Evolutionary conservation across 1,140 invertebrate species (phyloP).

Genomic region (Aleiodes sp.): DNA sequence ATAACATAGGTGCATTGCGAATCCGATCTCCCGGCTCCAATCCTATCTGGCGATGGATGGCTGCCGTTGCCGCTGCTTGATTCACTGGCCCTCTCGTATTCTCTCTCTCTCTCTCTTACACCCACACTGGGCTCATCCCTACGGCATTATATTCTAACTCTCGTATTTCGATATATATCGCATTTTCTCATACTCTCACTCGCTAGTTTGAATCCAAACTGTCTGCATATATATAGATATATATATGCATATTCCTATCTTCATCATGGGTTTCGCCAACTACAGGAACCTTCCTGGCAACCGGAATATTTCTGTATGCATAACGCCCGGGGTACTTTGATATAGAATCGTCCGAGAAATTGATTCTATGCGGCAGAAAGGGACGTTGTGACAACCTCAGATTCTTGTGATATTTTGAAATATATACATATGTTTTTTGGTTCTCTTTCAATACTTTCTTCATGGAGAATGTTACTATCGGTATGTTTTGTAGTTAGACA

Average conservation of each 20-base stretch:
- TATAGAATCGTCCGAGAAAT: conserved; percentile 27
- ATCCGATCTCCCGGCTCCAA: conserved; percentile 52
- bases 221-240: neutral
- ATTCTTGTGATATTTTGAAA: neutral
- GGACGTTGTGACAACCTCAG: conserved; percentile 4
- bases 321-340: neutral
- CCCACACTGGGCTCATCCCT: conserved; percentile 18
- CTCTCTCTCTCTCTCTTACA: conserved; percentile 19
- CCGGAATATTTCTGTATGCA: conserved; percentile 29
- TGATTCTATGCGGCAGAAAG: neutral
- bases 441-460: neutral
- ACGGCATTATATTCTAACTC: conserved; percentile 32
- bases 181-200: conserved; percentile 16
- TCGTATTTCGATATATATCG: neutral
- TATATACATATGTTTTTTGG: neutral
- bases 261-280: neutral
- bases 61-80: conserved; percentile 45
- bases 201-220: neutral
- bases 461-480: too few relatives aligned
- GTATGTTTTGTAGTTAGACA: too few relatives aligned
- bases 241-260: neutral
- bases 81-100: conserved; percentile 35
- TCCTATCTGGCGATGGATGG: conserved; percentile 53
- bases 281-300: conserved; percentile 18
- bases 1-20: conserved; percentile 61